phyloP scores from a whole-genome alignment of 2,113 vertebrate species.

The Meles meles region DNA sequence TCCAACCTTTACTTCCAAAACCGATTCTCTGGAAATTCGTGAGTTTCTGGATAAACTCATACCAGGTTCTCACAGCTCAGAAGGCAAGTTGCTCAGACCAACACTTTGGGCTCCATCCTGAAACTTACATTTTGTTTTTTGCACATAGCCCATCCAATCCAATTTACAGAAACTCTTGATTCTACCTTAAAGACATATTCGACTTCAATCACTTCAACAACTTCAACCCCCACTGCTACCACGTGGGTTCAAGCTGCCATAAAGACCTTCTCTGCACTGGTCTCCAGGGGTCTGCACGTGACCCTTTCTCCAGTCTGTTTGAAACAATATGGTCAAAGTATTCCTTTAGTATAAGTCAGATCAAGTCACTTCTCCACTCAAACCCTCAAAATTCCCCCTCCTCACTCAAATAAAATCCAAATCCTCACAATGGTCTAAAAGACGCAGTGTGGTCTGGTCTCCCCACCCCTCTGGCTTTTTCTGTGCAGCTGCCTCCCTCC shows the following conservation, averaged over 20 bases:
- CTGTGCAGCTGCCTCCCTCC: not conserved
- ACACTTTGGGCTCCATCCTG: not conserved
- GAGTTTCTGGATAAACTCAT: not conserved
- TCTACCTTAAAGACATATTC: not conserved
- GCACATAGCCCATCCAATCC: rapidly evolving
- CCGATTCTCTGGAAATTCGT: not conserved
- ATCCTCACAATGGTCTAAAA: not conserved
- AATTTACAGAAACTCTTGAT: not conserved
- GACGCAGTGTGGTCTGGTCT: rapidly evolving
- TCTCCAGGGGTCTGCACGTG: not conserved
- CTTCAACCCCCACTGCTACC: too few relatives aligned
- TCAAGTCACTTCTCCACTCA: not conserved
- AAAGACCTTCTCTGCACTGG: not conserved
- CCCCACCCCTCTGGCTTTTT: not conserved
- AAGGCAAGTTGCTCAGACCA: not conserved
- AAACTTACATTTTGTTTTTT: not conserved
- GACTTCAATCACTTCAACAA: not conserved
- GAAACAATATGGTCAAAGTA: not conserved
- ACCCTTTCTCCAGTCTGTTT: not conserved
- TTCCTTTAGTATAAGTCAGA: not conserved
- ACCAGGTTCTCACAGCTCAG: not conserved
- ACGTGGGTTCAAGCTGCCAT: not conserved
- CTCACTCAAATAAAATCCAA: not conserved
- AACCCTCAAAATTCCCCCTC: not conserved
- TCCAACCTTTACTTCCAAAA: not conserved